phyloP scores from a whole-genome alignment of 2,113 vertebrate genomes.

The Vidua chalybeata region DNA sequence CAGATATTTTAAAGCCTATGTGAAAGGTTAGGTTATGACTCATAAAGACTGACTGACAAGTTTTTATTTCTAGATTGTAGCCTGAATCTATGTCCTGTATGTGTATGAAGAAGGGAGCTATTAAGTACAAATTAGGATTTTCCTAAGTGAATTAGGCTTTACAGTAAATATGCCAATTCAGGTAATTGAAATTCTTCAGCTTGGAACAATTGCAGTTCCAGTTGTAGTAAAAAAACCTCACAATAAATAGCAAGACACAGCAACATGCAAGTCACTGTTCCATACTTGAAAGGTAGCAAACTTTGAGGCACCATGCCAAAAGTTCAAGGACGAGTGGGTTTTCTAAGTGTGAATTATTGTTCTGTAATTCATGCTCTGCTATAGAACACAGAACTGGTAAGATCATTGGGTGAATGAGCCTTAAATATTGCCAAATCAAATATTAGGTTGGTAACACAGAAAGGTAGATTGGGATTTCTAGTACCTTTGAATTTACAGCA shows the following conservation, averaged over 20 bases:
- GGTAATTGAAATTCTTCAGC: neutral
- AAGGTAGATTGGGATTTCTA: neutral
- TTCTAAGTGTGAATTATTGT: constrained; percentile 32
- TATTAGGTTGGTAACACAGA: neutral
- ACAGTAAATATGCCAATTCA: neutral
- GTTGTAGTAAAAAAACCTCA: neutral
- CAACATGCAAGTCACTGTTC: neutral
- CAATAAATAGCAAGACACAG: neutral
- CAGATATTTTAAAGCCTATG: neutral
- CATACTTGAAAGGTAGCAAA: neutral
- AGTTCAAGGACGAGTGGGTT: neutral
- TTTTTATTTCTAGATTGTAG: neutral
- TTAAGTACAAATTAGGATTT: neutral
- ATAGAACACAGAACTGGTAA: neutral
- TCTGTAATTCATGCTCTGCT: neutral
- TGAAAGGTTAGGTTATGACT: neutral
- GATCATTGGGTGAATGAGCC: neutral
- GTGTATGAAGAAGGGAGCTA: neutral
- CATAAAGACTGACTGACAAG: neutral
- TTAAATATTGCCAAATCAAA: constrained; percentile 18
- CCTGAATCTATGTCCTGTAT: neutral
- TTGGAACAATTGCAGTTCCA: neutral
- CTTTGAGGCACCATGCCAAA: constrained; percentile 2
- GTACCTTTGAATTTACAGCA: neutral
- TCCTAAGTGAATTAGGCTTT: neutral